Base-by-base conservation (phyloP, 2,113 vertebrate species). In the Nycticorax nycticorax region DNA sequence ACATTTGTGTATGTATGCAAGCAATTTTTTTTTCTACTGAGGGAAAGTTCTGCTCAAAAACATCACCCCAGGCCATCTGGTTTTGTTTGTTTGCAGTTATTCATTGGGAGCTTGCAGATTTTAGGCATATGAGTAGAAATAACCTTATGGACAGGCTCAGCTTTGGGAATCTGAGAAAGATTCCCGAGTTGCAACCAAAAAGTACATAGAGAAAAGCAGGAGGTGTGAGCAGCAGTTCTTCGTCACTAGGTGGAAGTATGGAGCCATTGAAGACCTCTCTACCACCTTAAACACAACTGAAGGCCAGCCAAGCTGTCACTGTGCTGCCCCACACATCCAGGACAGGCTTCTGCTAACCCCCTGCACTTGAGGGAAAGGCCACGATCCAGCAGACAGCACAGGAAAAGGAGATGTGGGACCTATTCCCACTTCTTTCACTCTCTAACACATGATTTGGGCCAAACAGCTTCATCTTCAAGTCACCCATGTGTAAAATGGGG, bases 161-260 rank as follows among this genome's bases (percentile, higher is more conserved):
- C 35, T 66, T 15, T 1, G 2, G 5, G 33, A 79, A 72, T 7
- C 15, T 37, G 35, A 76, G 67, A 57, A 88, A 1, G 41, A 43
- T 23, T 57, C 59, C 24, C 7, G 5, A 2, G 1, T 1, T 19
- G 24, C 24, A 35, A 30, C 2, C 26, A 50, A 35, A 33, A 24
- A 76, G 48, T 50, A 62, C 12, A 5, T 3, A 26, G 16, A 56
- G 59, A 48, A 67, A 72, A 55, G 33, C 39, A 76, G 48, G 52
- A 63, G n/a, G 7, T 16, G 73, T 11, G 48, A 96, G 47, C 30
- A 39, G 64, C 1, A 73, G 30, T 12, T 69, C 39, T 75, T 66
- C 3, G 62, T 75, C 97, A 85, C 97, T 94, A 91, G 96, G 59
- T 96, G 97, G 97, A 91, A 82, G 87, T 19, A 32, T 63, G 78